phyloP scores from a whole-genome alignment of 23 tunicate genomes.

The Styela plicata region DNA sequence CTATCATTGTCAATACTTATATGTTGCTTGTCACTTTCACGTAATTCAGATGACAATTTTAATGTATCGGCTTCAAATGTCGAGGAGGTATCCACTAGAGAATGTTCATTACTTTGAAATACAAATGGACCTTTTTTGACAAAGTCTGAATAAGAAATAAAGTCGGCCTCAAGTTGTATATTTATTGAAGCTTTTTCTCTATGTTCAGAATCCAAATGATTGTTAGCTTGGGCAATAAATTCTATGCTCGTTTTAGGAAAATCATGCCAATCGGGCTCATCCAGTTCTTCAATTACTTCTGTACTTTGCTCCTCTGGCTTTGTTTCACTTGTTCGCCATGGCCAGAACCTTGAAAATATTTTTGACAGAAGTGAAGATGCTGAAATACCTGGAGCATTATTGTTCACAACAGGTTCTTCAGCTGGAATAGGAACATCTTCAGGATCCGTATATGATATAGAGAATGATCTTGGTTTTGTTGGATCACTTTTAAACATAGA shows the following conservation, averaged over 20 bases:
- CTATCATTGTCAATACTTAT: conserved; percentile 80
- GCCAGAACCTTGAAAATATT: conserved; percentile 13
- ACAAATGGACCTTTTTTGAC: conserved; percentile 39
- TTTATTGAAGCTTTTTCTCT: conserved; percentile 24
- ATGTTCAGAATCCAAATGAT: conserved; percentile 25
- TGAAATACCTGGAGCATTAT: neutral
- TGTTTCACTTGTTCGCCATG: neutral
- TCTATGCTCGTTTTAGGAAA: conserved; percentile 39
- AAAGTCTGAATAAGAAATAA: conserved; percentile 36
- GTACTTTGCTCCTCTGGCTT: neutral
- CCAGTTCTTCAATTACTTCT: too few relatives aligned
- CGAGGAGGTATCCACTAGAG: conserved; percentile 16
- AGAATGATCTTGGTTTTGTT: conserved; percentile 36
- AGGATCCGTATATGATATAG: conserved; percentile 54
- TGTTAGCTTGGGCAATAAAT: conserved; percentile 55
- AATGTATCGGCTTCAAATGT: conserved; percentile 36
- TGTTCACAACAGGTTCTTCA: neutral
- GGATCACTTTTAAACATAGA: conserved; percentile 19
- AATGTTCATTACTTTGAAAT: conserved; percentile 19
- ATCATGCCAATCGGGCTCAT: conserved; percentile 8
- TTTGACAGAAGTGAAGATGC: conserved; percentile 4
- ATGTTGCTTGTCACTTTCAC: conserved; percentile 25
- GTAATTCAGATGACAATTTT: conserved; percentile 30
- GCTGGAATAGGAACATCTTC: neutral
- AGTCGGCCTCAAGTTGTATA: conserved; percentile 28